Percentiles rank a stretch among this genome's conserved stretches.
Conservation (phyloP, 2,888 invertebrate genomes). For the Troglohyphantes excavatus region DNA sequence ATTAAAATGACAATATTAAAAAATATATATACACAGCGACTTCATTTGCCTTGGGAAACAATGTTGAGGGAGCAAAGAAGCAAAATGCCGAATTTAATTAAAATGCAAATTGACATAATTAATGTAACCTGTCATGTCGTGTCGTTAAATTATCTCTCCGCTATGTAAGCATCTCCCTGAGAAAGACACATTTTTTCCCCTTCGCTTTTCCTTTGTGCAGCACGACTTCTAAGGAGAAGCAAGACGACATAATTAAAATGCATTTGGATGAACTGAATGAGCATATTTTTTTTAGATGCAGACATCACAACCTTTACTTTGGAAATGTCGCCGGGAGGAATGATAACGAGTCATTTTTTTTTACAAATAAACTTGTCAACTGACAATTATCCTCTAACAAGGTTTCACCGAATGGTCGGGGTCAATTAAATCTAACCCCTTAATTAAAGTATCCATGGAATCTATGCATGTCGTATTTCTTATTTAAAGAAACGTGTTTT, state of each 20-base stretch:
- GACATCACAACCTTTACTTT: background rate
- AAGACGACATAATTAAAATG: conserved; percentile 42
- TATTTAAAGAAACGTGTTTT: background rate
- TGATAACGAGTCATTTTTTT: background rate
- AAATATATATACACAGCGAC: too few species aligned
- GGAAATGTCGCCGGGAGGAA: background rate
- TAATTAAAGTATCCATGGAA: background rate
- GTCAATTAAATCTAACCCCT: background rate
- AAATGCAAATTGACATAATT: conserved; percentile 58
- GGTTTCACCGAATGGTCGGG: background rate
- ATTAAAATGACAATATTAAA: too few species aligned
- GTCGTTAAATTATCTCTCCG: conserved; percentile 44
- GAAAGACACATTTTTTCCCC: background rate
- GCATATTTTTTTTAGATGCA: background rate
- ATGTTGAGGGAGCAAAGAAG: background rate
- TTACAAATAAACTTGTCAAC: background rate
- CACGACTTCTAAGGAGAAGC: background rate
- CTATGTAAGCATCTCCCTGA: conserved; percentile 7
- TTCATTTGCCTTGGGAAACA: background rate
- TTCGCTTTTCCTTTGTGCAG: background rate
- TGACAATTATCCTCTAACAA: background rate
- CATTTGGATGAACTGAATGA: conserved; percentile 10
- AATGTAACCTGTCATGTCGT: conserved; percentile 35
- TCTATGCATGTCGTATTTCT: background rate
- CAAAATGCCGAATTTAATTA: conserved; percentile 36